A percentile compares a stretch with the other conserved stretches of the same genome.
Conservation (phyloP, 1,140 invertebrate species). For the Patella vulgata region DNA sequence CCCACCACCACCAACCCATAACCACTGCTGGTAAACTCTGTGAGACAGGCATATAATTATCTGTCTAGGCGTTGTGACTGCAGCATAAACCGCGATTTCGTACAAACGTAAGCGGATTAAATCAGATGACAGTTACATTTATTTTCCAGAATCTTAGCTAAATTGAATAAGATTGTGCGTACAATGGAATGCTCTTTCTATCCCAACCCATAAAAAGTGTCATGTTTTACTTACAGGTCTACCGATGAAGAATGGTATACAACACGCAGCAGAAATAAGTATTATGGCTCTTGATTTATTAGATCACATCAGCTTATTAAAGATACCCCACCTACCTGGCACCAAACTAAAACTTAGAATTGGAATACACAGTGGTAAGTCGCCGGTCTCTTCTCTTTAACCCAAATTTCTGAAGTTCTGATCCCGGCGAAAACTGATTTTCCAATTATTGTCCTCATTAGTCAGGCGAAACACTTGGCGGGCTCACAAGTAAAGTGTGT, state of each 20-base stretch:
- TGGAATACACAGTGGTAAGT: slow-evolving; percentile 88
- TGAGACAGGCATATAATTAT: too few species aligned
- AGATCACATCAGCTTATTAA: slow-evolving; percentile 84
- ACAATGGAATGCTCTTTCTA: too few species aligned
- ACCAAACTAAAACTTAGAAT: slow-evolving; percentile 87
- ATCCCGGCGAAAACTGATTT: slow-evolving; percentile 9
- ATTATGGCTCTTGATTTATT: slow-evolving; percentile 89
- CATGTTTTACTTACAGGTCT: slow-evolving; percentile 75
- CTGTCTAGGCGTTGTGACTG: too few species aligned
- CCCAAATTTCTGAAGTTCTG: slow-evolving; percentile 67
- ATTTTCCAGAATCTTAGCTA: too few species aligned
- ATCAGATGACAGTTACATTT: too few species aligned
- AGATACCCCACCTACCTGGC: slow-evolving; percentile 84
- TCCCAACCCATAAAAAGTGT: too few species aligned
- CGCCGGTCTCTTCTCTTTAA: slow-evolving; percentile 84
- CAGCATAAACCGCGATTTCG: too few species aligned
- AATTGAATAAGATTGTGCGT: too few species aligned
- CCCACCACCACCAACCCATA: too few species aligned
- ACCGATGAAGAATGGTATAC: slow-evolving; percentile 80
- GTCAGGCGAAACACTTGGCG: too few species aligned
- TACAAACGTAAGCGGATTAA: too few species aligned
- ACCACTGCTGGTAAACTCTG: too few species aligned
- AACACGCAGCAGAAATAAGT: slow-evolving; percentile 81
- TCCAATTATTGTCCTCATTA: background rate
- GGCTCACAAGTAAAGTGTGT: background rate